Evolutionary conservation across 2,888 invertebrate species (phyloP), one percentile per base, ranked within the genome.

Genomic region (Myathropa florea): DNA sequence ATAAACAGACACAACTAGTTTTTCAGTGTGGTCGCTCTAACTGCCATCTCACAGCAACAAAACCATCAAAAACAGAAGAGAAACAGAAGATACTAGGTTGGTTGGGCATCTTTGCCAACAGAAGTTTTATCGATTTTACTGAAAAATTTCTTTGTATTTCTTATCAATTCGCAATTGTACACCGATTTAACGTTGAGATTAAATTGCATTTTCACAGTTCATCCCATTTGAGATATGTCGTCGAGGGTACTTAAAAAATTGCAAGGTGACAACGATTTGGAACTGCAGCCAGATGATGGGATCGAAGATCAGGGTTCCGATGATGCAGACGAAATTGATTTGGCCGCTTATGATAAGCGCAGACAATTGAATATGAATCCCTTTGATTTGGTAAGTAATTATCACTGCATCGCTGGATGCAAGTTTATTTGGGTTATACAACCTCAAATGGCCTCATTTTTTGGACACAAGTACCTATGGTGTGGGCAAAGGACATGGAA

Each of bases 171-270:
- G 14, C n/a, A 36, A 60, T 73, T 67, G 33, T 23, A 30, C 18
- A 63, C 23, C 39, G 21, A 57, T 64, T 65, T 61, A 18, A 18
- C 7, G 10, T 26, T 68, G 14, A 21, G 1, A 39, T 55, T 9
- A 64, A 28, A 21, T 68, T 4, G 36, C 39, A 53, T 46, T 59
- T 39, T 6, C n/a, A 23, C n/a, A 18, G 10, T 36, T 30, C 76
- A 23, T 12, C 46, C n/a, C 10, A 68, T 14, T n/a, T 26, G 72
- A 10, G 12, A 95, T n/a, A n/a, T 95, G 95, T 95, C 95, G 55
- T 95, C 95, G 36, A 93, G 95, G 89, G 94, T 95, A 88, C 92
- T 95, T 86, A 94, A 95, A 89, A 95, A 95, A 91, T 92, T 95
- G 89, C 95, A 95, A 89, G 95, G 95, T 39, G 94, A 93, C 55